Conservation (phyloP, 2,888 invertebrate genomes). For the Caenorhabditis wallacei region DNA sequence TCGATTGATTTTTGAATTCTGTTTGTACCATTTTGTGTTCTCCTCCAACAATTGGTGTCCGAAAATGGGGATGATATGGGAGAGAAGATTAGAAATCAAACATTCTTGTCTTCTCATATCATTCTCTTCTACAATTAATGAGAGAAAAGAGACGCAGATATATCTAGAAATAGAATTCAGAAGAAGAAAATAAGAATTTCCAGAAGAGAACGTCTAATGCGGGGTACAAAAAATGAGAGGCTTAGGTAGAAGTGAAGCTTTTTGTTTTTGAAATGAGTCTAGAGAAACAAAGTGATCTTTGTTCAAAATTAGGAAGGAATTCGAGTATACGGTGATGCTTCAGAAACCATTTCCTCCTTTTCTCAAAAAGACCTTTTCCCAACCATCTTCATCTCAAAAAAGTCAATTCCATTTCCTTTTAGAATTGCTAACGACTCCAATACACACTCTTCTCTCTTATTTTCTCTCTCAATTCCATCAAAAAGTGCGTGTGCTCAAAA, state of each 20-base stretch:
- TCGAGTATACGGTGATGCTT: no score
- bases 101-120: slow-evolving; percentile 10
- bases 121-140: slow-evolving; percentile 14
- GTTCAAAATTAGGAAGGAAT: neutral
- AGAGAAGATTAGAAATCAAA: slow-evolving; percentile 56
- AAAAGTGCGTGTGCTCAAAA: slow-evolving; percentile 29
- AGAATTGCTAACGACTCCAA: slow-evolving; percentile 28
- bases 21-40: slow-evolving; percentile 18
- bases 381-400: neutral
- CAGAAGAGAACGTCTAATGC: neutral
- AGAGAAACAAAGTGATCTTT: slow-evolving; percentile 16
- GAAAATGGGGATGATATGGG: neutral
- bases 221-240: slow-evolving; percentile 37
- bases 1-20: slow-evolving; percentile 12
- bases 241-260: slow-evolving; percentile 11
- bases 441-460: neutral
- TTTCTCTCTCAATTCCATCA: slow-evolving; percentile 9
- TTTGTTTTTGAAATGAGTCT: neutral
- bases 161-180: slow-evolving; percentile 35
- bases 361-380: neutral
- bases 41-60: neutral
- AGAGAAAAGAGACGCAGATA: slow-evolving; percentile 21
- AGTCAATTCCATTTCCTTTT: slow-evolving; percentile 9
- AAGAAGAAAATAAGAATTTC: neutral
- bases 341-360: neutral